Percentiles rank a stretch among this genome's conserved stretches.
Conservation (phyloP, 2,113 vertebrate genomes). For the Eudyptes chrysolophus region DNA sequence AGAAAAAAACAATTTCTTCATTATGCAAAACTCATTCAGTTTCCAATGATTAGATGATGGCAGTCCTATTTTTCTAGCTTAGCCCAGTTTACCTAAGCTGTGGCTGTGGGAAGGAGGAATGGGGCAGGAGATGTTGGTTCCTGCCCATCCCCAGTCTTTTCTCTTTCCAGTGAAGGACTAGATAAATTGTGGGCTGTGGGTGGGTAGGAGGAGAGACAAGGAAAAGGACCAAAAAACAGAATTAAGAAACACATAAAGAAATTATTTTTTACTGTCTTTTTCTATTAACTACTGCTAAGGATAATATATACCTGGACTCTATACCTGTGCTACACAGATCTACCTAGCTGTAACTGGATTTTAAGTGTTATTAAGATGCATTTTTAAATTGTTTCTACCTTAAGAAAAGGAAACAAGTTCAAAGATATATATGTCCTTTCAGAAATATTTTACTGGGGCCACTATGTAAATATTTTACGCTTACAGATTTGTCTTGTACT, state of each 20-base stretch:
- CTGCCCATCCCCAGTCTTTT: fast-evolving
- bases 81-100: background rate
- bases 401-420: background rate
- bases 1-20: background rate
- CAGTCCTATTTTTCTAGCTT: background rate
- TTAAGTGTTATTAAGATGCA: background rate
- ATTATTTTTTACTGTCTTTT: background rate
- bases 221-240: background rate
- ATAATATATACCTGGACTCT: background rate
- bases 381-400: background rate
- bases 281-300: background rate
- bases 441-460: background rate
- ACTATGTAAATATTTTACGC: background rate
- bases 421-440: background rate
- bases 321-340: background rate
- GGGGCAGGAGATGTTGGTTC: background rate
- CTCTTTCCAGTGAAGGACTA: background rate
- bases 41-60: background rate
- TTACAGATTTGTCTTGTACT: background rate
- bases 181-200: background rate
- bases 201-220: background rate
- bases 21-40: background rate
- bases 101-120: background rate
- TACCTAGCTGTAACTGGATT: background rate
- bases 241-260: background rate